These are phyloP conservation scores for Agapornis roseicollis DNA, from an alignment of 2,113 vertebrate genomes.

Conservation along the genomic window DNA sequence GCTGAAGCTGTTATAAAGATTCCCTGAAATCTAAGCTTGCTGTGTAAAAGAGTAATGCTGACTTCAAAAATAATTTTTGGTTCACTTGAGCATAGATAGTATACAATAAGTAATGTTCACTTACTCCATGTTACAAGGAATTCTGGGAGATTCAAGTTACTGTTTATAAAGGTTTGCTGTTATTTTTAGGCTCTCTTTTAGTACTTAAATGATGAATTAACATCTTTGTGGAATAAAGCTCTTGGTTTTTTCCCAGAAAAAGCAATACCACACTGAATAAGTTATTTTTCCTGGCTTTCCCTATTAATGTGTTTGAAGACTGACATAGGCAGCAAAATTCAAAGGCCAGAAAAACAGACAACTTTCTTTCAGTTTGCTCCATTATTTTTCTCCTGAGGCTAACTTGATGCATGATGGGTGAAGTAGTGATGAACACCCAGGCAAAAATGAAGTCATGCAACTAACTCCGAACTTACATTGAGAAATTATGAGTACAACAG, in stretches of 20 bases:
- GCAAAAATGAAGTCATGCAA: background rate
- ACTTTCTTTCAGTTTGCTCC: background rate
- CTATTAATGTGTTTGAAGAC: background rate
- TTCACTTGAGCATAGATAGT: background rate
- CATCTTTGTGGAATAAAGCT: background rate
- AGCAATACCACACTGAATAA: background rate
- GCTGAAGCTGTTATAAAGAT: background rate
- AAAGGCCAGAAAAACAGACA: background rate
- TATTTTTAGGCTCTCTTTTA: background rate
- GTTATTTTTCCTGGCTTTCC: background rate
- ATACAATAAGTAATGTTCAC: background rate
- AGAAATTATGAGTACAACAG: background rate
- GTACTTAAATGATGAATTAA: background rate
- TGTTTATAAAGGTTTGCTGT: background rate
- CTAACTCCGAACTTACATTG: background rate
- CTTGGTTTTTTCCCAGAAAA: background rate
- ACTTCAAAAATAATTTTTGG: background rate
- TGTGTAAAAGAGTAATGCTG: background rate
- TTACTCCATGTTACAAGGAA: background rate
- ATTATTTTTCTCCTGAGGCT: background rate
- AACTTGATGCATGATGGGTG: background rate
- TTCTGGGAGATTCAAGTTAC: background rate
- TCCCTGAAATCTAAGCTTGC: background rate
- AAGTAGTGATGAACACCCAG: background rate
- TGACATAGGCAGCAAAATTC: background rate